phyloP scores from a whole-genome alignment of 2,888 invertebrate species.

The Noctuana brunneofusca region DNA sequence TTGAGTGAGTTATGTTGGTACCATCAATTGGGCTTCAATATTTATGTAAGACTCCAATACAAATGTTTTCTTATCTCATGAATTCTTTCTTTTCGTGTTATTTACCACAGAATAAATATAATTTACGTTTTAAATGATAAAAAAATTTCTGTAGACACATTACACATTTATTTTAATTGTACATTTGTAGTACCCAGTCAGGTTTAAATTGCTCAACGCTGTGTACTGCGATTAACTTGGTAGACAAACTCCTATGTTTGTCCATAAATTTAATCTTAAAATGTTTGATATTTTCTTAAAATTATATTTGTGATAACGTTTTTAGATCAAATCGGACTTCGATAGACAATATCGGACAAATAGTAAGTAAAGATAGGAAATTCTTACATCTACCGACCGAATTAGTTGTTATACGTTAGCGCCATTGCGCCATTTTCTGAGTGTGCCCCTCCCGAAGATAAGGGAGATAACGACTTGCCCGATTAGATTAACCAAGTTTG shows the following conservation, averaged over 20 bases:
- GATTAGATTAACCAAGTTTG: slow-evolving; percentile 42
- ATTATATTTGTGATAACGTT: not conserved
- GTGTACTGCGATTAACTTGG: too few relatives aligned
- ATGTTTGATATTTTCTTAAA: not conserved
- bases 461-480: slow-evolving; percentile 37
- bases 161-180: not conserved
- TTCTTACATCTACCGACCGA: slow-evolving; percentile 5
- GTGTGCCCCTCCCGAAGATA: slow-evolving; percentile 35
- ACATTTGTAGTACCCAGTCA: not conserved
- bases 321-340: not conserved
- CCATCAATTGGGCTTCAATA: not conserved
- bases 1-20: not conserved
- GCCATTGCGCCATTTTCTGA: slow-evolving; percentile 16
- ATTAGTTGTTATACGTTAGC: slow-evolving; percentile 6
- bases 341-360: too few relatives aligned
- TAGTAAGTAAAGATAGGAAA: slow-evolving; percentile 8
- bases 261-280: not conserved
- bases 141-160: too few relatives aligned
- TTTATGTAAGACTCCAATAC: not conserved
- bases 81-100: not conserved
- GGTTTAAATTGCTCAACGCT: not conserved
- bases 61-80: slow-evolving; percentile 9
- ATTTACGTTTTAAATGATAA: not conserved
- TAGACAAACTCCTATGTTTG: too few relatives aligned
- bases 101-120: slow-evolving; percentile 10